Percentiles rank a stretch among this genome's conserved stretches.
Conservation (phyloP, 2,797 vertebrate genomes). For the Coregonus sp. region DNA sequence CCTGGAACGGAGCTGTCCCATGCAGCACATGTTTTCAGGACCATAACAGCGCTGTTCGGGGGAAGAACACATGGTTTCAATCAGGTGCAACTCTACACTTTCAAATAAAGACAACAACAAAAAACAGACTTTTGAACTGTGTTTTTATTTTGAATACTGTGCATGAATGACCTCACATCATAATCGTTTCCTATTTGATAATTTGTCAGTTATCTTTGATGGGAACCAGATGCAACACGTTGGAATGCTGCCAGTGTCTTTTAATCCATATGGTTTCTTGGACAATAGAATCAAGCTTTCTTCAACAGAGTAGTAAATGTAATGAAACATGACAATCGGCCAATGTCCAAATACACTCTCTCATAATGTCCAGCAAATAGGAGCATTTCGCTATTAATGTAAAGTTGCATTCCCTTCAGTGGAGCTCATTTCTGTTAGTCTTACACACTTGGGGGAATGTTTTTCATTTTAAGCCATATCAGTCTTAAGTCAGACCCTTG, state of each 20-base stretch:
- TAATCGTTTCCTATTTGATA: background rate
- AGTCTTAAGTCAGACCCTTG: conserved; percentile 27
- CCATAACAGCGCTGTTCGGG: conserved; percentile 12
- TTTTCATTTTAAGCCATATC: background rate
- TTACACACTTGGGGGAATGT: conserved; percentile 1
- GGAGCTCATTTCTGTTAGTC: conserved; percentile 38
- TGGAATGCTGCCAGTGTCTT: conserved; percentile 21
- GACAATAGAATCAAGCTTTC: conserved; percentile 15
- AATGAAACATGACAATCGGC: background rate
- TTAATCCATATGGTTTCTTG: conserved; percentile 13
- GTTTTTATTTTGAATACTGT: conserved; percentile 37
- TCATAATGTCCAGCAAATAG: conserved; percentile 29
- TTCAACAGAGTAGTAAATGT: conserved; percentile 13
- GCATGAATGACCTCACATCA: conserved; percentile 17
- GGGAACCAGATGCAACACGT: conserved; percentile 46
- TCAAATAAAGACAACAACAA: conserved; percentile 39
- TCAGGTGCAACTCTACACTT: conserved; percentile 31
- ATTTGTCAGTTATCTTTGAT: conserved; percentile 42
- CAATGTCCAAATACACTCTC: conserved; percentile 21
- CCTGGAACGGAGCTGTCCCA: conserved; percentile 20
- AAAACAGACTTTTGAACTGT: background rate
- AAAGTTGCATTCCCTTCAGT: conserved; percentile 22
- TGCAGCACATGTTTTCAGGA: conserved; percentile 7
- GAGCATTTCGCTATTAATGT: background rate
- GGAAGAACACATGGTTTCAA: conserved; percentile 51